Percentiles rank a stretch among this genome's conserved stretches.
Conservation (phyloP, 2,797 vertebrate species). For the Hapalemur alaotrensis region DNA sequence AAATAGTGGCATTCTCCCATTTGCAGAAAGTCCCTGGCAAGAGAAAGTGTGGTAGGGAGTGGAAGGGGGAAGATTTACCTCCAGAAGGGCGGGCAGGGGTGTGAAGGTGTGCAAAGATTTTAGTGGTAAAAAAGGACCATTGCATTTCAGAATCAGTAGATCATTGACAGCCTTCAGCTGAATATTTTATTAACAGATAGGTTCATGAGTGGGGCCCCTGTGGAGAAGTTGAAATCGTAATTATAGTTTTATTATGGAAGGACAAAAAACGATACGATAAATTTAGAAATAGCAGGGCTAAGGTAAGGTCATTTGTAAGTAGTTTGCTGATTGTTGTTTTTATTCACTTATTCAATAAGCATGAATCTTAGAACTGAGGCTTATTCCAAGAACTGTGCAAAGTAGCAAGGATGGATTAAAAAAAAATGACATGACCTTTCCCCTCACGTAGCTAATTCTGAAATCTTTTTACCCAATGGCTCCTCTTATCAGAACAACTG, state of each 20-base stretch:
- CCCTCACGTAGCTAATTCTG: background rate
- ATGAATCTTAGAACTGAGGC: background rate
- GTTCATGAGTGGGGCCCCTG: background rate
- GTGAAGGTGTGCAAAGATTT: no score
- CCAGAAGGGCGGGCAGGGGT: background rate
- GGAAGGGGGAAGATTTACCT: background rate
- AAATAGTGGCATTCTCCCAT: background rate
- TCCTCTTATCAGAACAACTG: background rate
- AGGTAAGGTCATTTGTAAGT: background rate
- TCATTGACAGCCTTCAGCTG: background rate
- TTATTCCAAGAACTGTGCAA: background rate
- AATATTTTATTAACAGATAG: no score
- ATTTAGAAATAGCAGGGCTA: background rate
- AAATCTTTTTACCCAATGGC: background rate
- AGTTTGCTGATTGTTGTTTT: background rate
- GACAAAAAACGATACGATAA: no score
- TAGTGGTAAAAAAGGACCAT: no score
- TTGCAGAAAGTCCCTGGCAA: no score
- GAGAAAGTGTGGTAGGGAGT: background rate
- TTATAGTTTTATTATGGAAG: accelerated
- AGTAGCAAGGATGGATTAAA: background rate
- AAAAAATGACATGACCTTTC: background rate
- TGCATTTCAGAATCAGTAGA: no score
- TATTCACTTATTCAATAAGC: background rate
- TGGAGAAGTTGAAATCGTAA: background rate